Base-by-base conservation (phyloP, 2,113 vertebrate species). In the Platycercus adscitus region DNA sequence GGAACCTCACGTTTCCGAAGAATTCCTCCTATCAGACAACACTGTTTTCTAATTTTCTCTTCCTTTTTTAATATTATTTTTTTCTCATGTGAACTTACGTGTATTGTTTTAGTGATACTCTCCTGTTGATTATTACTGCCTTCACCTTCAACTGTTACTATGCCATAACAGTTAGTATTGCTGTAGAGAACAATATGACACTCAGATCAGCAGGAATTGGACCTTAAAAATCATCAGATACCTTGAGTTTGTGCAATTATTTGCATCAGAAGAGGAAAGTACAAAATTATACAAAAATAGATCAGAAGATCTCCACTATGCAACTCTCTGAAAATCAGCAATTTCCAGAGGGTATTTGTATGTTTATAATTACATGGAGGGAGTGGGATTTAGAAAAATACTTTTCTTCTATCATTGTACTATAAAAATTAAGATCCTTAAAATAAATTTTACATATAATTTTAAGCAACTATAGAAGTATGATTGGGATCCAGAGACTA, bases 21-120 rank as follows among this genome's bases (percentile, higher is more conserved):
- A 73, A 68, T 50, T 76, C 10, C 10, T 92, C 25, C 9, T 65
- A 41, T 79, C 0, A 0, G 25, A 81, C 20, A 88, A 73, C 13
- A 23, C 2, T 56, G 3, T 3, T 33, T 31, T 84, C 25, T 28
- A 53, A 13, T 56, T 70, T 91, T 73, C 13, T 77, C 39, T 31
- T 83, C 29, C 9, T 78, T 80, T 89, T 86, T 91, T 37, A 52
- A 19, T 64, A 87, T 73, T 81, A 35, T 86, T 78, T 81, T 94
- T 13, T 71, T 94, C 70, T 87, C 19, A 53, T 79, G 41, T 79
- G 75, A 88, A 66, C 55, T 81, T 64, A 17, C 6, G 24, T 94
- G 94, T 94, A 63, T 86, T 96, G 16, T 86, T 92, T 91, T 60
- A 78, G n/a, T 28, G 28, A 25, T 76, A 69, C 26, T 83, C 21